A percentile compares a stretch with the other conserved stretches of the same genome.
Evolutionary conservation across 2,888 invertebrate species (phyloP).

Genomic region (Lamellibrachia satsuma): DNA sequence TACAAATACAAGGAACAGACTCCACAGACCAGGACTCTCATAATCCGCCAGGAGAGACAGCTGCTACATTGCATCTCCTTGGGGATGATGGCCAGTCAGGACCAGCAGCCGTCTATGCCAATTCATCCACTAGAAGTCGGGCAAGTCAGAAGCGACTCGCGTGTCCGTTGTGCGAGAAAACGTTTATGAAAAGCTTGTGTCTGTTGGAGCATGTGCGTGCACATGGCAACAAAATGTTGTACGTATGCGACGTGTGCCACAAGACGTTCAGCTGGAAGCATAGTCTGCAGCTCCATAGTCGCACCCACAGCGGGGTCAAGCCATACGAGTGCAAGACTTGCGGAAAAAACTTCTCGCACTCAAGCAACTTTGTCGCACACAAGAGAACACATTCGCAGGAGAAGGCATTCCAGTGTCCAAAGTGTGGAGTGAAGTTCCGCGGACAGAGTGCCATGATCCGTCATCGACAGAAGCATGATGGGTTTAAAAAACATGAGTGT

Average conservation of each 20-base stretch:
- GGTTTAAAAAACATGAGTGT: conserved; percentile 19
- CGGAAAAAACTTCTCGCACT: not conserved
- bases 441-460: not conserved
- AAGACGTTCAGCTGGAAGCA: not conserved
- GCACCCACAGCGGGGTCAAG: not conserved
- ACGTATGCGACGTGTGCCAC: not conserved
- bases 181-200: not conserved
- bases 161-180: not conserved
- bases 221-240: not conserved
- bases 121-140: not conserved
- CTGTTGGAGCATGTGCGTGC: not conserved
- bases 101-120: not conserved
- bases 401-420: not conserved
- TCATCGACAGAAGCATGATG: not conserved
- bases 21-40: not conserved
- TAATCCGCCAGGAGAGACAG: not conserved
- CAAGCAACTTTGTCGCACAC: not conserved
- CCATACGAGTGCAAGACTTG: not conserved
- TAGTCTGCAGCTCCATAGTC: not conserved
- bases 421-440: not conserved
- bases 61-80: not conserved
- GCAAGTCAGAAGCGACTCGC: not conserved
- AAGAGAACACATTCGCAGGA: not conserved
- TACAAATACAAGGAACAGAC: not conserved
- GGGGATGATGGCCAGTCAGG: not conserved